These are phyloP conservation scores for Gortyna flavago DNA, from an alignment of 2,888 invertebrate species.

Conservation along the genomic window DNA sequence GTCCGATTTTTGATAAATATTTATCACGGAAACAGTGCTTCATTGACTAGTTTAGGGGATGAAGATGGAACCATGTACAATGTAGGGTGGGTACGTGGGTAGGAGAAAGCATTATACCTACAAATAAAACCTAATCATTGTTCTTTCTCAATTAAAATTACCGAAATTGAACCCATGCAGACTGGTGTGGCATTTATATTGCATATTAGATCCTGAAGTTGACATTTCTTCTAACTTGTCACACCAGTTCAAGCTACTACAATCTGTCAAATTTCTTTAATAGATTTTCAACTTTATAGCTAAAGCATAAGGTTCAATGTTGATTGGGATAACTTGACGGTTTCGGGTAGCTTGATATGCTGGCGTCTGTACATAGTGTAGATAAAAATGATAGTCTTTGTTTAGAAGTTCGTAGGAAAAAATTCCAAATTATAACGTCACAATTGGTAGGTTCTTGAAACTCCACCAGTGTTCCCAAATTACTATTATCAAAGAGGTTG, in stretches of 20 bases:
- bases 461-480: not conserved
- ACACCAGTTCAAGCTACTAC: no score
- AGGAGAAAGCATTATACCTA: not conserved
- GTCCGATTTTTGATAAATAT: slow-evolving; percentile 23
- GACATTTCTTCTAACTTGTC: no score
- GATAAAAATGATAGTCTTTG: not conserved
- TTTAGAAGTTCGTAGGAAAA: not conserved
- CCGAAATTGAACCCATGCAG: not conserved
- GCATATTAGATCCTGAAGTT: not conserved
- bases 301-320: no score
- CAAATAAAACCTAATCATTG: not conserved
- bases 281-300: no score
- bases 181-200: no score
- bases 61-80: not conserved
- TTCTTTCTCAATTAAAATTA: not conserved
- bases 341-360: no score
- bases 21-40: not conserved
- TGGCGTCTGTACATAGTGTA: no score
- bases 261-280: no score
- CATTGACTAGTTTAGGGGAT: not conserved
- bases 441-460: not conserved
- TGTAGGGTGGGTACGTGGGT: not conserved
- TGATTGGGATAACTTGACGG: no score
- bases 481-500: not conserved
- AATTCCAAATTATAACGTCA: not conserved